A percentile compares a stretch with the other conserved stretches of the same genome.
These are phyloP conservation scores for Crenichthys baileyi DNA, from an alignment of 2,797 vertebrate species.

Conservation along the genomic window DNA sequence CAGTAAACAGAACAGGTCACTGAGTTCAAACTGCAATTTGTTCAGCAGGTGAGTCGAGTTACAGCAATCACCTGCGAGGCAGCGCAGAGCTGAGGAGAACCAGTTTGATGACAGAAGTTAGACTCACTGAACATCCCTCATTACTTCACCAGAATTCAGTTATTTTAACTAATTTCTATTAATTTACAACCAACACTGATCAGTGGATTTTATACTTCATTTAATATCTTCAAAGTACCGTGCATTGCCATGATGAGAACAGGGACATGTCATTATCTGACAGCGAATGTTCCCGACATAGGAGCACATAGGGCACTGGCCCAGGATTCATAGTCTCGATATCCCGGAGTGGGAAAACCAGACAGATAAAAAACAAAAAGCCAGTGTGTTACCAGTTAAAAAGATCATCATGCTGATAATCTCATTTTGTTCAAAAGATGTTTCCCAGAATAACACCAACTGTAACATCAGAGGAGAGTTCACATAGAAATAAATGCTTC, in stretches of 20 bases:
- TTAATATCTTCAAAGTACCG: slow-evolving; percentile 76
- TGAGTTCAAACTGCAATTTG: neutral
- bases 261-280: too few species aligned
- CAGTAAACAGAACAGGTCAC: neutral
- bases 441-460: too few species aligned
- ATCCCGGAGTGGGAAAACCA: too few species aligned
- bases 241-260: slow-evolving; percentile 60
- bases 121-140: slow-evolving; percentile 69
- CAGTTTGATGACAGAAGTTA: neutral
- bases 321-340: too few species aligned
- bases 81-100: neutral
- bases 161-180: neutral
- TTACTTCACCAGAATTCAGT: slow-evolving; percentile 41
- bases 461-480: too few species aligned
- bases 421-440: too few species aligned
- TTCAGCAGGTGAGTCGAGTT: slow-evolving; percentile 54
- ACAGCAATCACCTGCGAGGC: slow-evolving; percentile 39
- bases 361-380: too few species aligned
- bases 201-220: slow-evolving; percentile 67
- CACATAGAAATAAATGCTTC: too few species aligned
- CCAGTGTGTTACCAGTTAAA: too few species aligned
- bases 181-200: slow-evolving; percentile 44
- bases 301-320: too few species aligned
- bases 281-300: too few species aligned
- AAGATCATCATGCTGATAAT: too few species aligned